Base-by-base conservation (phyloP, 2,888 invertebrate species). In the Arrhopalites spinosus region DNA sequence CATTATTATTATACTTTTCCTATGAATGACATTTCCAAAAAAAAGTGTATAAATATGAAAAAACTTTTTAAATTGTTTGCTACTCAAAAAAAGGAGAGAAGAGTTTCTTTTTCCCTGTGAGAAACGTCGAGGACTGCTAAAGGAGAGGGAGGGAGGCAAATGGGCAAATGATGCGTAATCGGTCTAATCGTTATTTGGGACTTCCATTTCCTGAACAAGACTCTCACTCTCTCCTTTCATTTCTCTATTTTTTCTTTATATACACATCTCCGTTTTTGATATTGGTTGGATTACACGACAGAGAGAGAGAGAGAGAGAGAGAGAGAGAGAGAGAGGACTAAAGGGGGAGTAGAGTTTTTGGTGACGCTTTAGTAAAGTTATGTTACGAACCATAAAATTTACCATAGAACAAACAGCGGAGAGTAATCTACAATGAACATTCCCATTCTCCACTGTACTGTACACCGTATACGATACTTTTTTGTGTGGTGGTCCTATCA, bases 341-440 rank as follows among this genome's bases (percentile, higher is more conserved):
- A 59, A 59, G 59, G 23, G 25, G 59, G 25, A 13, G 56, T 8
- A 8, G 8, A n/a, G n/a, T 7, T 56, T n/a, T 13, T 8, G 56
- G n/a, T 7, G n/a, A 23, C 3, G 25, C 20, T 59, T 23, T 13
- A 23, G 23, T 25, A n/a, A 59, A 59, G 59, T 59, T n/a, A n/a
- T n/a, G n/a, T n/a, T 59, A 59, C 59, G 59, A 59, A 59, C 59
- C 59, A 59, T 59, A 59, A 59, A 59, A 59, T 59, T 59, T 59
- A 20, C 25, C 59, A 59, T 59, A 25, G 25, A 59, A n/a, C 25
- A 45, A 45, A 11, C 20, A 23, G 25, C 23, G 25, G 59, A 23
- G 25, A 59, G 59, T 59, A 59, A 59, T 59, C 59, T 59, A 59
- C 59, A 59, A 59, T 59, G 59, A 59, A 59, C 59, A 20, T 13